Base-by-base conservation (phyloP, 2,888 invertebrate species). In the Osmoderma eremita region DNA sequence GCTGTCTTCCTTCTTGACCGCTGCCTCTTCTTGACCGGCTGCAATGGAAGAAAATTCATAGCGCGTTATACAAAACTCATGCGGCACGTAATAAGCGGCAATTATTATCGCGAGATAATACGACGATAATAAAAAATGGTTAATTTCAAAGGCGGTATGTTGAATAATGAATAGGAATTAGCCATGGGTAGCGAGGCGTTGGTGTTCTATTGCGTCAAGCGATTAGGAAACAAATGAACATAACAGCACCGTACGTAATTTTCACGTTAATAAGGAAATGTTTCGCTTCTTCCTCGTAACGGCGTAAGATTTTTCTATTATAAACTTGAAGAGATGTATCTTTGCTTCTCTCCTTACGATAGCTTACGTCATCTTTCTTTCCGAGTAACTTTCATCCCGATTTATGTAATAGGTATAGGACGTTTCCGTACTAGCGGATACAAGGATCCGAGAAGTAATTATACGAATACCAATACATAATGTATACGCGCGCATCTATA, bases 1-100 rank as follows among this genome's bases (percentile, higher is more conserved):
- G 82, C 90, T 92, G 77, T 94, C 94, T 77, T 93, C 93, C 84
- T 93, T 93, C 84, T 93, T 93, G 73, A 85, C 77, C 62, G 83
- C 76, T 15, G 81, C 73, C 22, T 88, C 89, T 70, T 90, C 89
- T 80, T 53, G 53, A 17, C 71, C 63, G 48, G 17, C 67, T 63
- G 24, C 20, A 50, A 61, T 1, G 24, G 12, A 39, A 36, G 18
- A 20, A 45, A 41, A 45, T 42, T 17, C 6, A n/a, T 4, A 38
- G 13, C 15, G 50, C 42, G 42, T 42, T 42, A 42, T 13, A 42
- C 3, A 15, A 42, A 42, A 42, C 42, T 13, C 42, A 42, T 17
- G 1, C 42, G 12, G 8, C 42, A 42, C 1, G 4, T 42, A 42
- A 42, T 17, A n/a, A n/a, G 42, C 30, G 30, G 12, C n/a, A n/a